Evolutionary conservation across 2,888 invertebrate species (phyloP).

Genomic region (Camptogramma bilineatum): DNA sequence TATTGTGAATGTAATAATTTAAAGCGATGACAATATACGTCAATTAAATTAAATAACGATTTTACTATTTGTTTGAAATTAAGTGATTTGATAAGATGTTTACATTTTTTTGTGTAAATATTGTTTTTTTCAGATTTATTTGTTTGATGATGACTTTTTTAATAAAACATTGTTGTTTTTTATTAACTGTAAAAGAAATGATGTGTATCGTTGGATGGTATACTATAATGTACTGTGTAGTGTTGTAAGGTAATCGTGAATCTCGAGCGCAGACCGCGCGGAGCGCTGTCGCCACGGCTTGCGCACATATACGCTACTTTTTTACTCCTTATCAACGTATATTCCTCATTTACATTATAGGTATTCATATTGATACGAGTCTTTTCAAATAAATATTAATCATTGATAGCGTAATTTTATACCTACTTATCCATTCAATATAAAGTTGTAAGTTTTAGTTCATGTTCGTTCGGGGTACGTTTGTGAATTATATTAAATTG

Average conservation of each 20-base stretch:
- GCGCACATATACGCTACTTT: conserved; percentile 50
- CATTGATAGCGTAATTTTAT: conserved; percentile 74
- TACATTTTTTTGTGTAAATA: conserved; percentile 57
- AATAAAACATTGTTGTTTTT: conserved; percentile 37
- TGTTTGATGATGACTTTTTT: conserved; percentile 47
- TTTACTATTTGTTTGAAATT: conserved; percentile 57
- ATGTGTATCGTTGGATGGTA: conserved; percentile 32
- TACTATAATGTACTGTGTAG: conserved; percentile 42
- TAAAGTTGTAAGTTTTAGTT: conserved; percentile 78
- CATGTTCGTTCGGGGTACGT: conserved; percentile 76
- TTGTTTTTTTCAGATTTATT: conserved; percentile 43
- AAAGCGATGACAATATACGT: conserved; percentile 77
- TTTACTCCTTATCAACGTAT: conserved; percentile 58
- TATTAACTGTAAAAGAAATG: conserved; percentile 49
- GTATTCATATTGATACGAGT: conserved; percentile 67
- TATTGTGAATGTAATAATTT: conserved; percentile 61
- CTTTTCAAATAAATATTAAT: conserved; percentile 59
- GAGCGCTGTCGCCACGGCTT: conserved; percentile 68
- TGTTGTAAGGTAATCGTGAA: conserved; percentile 67
- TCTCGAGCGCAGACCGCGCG: conserved; percentile 55
- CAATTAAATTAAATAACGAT: conserved; percentile 72
- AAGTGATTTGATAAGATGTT: conserved; percentile 47
- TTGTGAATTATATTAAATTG: conserved; percentile 84
- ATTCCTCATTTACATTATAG: conserved; percentile 74
- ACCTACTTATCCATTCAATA: conserved; percentile 67